These are phyloP conservation scores for Trilocha varians DNA, from an alignment of 2,888 invertebrate genomes.

Conservation along the genomic window DNA sequence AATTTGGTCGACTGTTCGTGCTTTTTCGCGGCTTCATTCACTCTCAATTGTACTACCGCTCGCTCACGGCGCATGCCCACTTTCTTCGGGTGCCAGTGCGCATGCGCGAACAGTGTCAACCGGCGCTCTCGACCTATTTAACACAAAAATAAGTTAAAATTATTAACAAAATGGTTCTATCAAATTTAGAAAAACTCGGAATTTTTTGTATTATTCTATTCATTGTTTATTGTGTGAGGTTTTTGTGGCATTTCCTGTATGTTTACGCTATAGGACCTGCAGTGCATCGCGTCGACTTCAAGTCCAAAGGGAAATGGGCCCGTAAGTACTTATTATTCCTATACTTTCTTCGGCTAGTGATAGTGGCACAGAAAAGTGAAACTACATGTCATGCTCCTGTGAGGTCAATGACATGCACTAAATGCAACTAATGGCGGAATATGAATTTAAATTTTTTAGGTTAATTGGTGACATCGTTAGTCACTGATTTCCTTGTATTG, in stretches of 20 bases:
- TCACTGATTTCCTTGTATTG: too few relatives aligned
- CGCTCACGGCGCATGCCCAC: constrained; percentile 46
- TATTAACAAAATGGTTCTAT: constrained; percentile 31
- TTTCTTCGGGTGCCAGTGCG: constrained; percentile 60
- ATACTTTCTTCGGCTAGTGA: too few relatives aligned
- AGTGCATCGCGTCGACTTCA: constrained; percentile 75
- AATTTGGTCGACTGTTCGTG: constrained; percentile 14
- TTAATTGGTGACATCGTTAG: too few relatives aligned
- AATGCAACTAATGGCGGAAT: too few relatives aligned
- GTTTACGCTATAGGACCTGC: constrained; percentile 67
- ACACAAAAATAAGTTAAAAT: constrained; percentile 11
- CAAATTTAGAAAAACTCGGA: constrained; percentile 59
- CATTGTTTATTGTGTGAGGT: constrained; percentile 37
- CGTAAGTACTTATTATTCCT: constrained; percentile 72
- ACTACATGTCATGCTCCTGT: too few relatives aligned
- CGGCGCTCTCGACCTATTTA: constrained; percentile 36
- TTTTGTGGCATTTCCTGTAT: constrained; percentile 34
- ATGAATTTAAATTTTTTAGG: too few relatives aligned
- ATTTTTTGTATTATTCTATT: constrained; percentile 45
- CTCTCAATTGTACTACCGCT: constrained; percentile 19
- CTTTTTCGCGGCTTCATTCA: constrained; percentile 22
- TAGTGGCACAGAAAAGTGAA: too few relatives aligned
- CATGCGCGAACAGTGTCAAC: constrained; percentile 58
- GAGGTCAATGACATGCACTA: too few relatives aligned
- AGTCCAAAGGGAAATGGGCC: constrained; percentile 85